Percentiles rank a stretch among this genome's conserved stretches.
These are phyloP conservation scores for Illadopsis cleaveri DNA, from an alignment of 2,113 vertebrate genomes.

Conservation along the genomic window DNA sequence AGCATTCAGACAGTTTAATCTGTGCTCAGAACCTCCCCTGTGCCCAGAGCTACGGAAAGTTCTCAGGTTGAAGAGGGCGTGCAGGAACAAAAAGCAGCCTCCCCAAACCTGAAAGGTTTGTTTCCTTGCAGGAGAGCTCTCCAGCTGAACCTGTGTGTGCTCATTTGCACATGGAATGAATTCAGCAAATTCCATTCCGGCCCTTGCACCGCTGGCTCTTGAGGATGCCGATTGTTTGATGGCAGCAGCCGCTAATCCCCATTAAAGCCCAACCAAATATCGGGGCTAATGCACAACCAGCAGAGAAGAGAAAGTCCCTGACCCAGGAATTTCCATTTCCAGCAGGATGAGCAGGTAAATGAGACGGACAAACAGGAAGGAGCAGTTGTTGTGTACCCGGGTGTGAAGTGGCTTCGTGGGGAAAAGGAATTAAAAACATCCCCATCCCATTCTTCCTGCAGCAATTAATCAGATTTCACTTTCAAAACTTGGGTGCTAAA, in stretches of 20 bases:
- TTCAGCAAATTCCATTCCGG: neutral
- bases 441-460: neutral
- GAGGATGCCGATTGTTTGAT: neutral
- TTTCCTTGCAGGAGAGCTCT: neutral
- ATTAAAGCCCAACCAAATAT: neutral
- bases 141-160: neutral
- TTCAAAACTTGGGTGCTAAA: neutral
- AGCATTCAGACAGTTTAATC: neutral
- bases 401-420: neutral
- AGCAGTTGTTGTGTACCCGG: neutral
- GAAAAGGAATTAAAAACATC: neutral
- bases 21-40: neutral
- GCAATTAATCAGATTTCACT: neutral
- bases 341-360: neutral
- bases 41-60: neutral
- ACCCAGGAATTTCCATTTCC: neutral
- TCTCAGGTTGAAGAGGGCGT: neutral
- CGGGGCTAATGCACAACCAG: neutral
- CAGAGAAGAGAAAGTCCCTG: neutral
- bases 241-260: neutral
- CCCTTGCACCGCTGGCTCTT: neutral
- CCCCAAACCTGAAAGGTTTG: neutral
- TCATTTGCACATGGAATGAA: neutral
- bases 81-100: neutral
- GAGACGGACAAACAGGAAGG: neutral